Evolutionary conservation across 2,888 invertebrate genomes (phyloP).

Genomic region (Suillia variegata): DNA sequence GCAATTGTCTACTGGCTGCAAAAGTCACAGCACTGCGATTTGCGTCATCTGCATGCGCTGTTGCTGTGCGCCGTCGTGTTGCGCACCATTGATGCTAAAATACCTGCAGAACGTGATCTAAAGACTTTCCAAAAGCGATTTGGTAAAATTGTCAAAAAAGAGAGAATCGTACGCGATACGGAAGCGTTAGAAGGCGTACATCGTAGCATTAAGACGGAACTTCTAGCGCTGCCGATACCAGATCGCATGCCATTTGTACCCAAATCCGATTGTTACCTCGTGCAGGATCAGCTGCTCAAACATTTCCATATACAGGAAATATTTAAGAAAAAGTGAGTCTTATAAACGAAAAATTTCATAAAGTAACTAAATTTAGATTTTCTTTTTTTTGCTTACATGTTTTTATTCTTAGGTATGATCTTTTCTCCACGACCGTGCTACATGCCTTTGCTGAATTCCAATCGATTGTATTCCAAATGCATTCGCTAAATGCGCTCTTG

Average conservation of each 20-base stretch:
- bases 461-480: conserved; percentile 54
- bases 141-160: conserved; percentile 49
- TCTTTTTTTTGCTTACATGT: no score
- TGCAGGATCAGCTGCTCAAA: conserved; percentile 50
- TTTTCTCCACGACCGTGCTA: conserved; percentile 49
- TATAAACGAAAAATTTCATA: no score
- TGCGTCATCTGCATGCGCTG: conserved; percentile 51
- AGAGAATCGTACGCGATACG: conserved; percentile 44
- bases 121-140: conserved; percentile 51
- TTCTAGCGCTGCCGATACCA: conserved; percentile 38
- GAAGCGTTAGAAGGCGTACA: conserved; percentile 38
- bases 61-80: conserved; percentile 52
- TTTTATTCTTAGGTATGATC: no score
- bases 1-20: conserved; percentile 57
- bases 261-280: conserved; percentile 53
- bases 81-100: conserved; percentile 52
- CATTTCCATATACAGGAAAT: conserved; percentile 58
- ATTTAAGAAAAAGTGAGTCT: conserved; percentile 55
- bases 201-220: conserved; percentile 36
- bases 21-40: conserved; percentile 48
- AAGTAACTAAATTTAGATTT: no score
- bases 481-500: conserved; percentile 68
- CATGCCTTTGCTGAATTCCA: conserved; percentile 60
- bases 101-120: conserved; percentile 52
- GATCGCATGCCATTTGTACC: conserved; percentile 48